Conservation (phyloP, 1,140 invertebrate genomes). For the Drosophila kikkawai region DNA sequence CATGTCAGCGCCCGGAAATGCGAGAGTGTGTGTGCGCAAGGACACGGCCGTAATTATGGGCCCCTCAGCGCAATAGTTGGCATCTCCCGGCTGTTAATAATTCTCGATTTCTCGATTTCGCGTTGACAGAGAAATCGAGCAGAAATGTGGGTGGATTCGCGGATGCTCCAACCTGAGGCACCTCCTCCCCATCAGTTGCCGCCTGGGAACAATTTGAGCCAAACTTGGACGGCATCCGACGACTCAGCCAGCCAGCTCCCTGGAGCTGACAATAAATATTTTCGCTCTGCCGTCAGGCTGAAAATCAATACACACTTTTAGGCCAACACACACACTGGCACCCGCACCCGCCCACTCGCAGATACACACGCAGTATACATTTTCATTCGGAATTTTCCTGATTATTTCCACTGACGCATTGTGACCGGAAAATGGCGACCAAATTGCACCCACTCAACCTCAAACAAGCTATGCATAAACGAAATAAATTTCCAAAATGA, state of each 20-base stretch:
- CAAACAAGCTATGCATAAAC: constrained; percentile 30
- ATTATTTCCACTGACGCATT: constrained; percentile 23
- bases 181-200: constrained; percentile 31
- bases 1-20: constrained; percentile 54
- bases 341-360: constrained; percentile 6
- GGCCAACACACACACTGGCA: constrained; percentile 23
- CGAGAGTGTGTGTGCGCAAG: constrained; percentile 23
- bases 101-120: constrained; percentile 45
- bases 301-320: constrained; percentile 62
- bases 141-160: constrained; percentile 1
- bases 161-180: constrained; percentile 1
- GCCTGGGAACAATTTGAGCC: constrained; percentile 57
- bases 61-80: constrained; percentile 52
- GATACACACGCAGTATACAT: constrained; percentile 42
- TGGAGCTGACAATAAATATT: constrained; percentile 61
- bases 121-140: constrained; percentile 26
- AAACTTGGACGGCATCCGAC: constrained; percentile 37
- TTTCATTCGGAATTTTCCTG: constrained; percentile 26
- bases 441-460: constrained; percentile 36
- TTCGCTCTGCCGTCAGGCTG: constrained; percentile 38
- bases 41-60: constrained; percentile 46
- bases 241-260: constrained; percentile 18
- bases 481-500: constrained; percentile 37
- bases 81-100: constrained; percentile 33
- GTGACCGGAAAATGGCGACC: constrained; percentile 18